Conservation (phyloP, 1,140 invertebrate species). For the Phymorhynchus buccinoides region DNA sequence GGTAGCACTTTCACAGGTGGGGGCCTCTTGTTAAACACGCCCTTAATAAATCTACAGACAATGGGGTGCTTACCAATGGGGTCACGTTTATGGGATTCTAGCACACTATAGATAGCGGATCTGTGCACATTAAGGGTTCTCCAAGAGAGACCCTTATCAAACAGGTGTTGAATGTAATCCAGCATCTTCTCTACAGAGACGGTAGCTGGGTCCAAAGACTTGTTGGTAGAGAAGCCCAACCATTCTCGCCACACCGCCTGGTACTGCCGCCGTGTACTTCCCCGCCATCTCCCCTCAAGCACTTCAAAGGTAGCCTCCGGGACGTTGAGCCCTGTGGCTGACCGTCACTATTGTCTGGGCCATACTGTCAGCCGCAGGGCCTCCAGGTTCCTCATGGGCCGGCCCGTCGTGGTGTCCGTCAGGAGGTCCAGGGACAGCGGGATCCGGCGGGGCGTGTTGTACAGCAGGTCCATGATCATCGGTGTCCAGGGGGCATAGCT, state of each 20-base stretch:
- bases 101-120: neutral
- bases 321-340: neutral
- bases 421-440: neutral
- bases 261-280: neutral
- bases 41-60: neutral
- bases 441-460: neutral
- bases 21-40: neutral
- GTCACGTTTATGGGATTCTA: neutral
- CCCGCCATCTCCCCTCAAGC: neutral
- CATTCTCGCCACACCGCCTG: neutral
- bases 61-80: neutral
- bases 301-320: neutral
- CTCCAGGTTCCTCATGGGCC: neutral
- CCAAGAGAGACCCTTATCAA: neutral
- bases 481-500: neutral
- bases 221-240: neutral
- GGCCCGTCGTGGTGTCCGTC: neutral
- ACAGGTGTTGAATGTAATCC: neutral
- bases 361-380: neutral
- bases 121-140: neutral
- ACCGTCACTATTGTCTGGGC: neutral
- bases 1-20: neutral
- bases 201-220: neutral
- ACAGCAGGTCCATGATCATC: neutral
- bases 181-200: neutral